Base-by-base conservation (phyloP, 2,888 invertebrate species). In the Apomyelois bistriatella region DNA sequence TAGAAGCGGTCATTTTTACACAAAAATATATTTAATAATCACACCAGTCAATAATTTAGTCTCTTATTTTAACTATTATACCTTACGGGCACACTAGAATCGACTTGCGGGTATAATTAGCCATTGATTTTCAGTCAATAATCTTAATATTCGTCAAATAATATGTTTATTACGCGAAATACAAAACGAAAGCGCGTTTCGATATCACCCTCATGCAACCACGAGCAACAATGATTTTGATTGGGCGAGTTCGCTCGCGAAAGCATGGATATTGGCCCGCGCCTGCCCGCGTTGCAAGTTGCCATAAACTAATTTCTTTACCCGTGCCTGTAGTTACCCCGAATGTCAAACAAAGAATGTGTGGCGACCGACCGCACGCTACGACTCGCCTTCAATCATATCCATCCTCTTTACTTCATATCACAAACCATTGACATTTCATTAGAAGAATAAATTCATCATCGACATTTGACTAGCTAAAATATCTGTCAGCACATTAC, bases 1-100 rank as follows among this genome's bases (percentile, higher is more conserved):
- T 88, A 66, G 90, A 88, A 66, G 90, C 90, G 70, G 90, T 90
- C 90, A 90, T 90, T 72, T 74, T 85, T 65, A 62, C 46, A 46
- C 46, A 46, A 32, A 46, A 46, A 46, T 30, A 40, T 16, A 16
- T 16, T 57, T 57, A 59, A 52, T 49, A 64, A 55, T 58, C 57
- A 58, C 77, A 76, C 68, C 58, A 75, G 72, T 71, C 69, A 72
- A 69, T 69, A 66, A 65, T 3, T 22, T 3, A 58, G 58, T 67
- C 62, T 48, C 61, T 53, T 49, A 56, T 61, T 60, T 56, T 43
- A 60, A 42, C 47, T 60, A 57, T 62, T 64, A 58, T 59, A 61
- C 56, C 65, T 64, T 60, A 80, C 74, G 62, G 56, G 57, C 58
- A 65, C 10, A 54, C 54, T 58, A 48, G 52, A 54, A 53, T 54